phyloP scores from a whole-genome alignment of 1,140 invertebrate species.

The Choristoneura fumiferana region DNA sequence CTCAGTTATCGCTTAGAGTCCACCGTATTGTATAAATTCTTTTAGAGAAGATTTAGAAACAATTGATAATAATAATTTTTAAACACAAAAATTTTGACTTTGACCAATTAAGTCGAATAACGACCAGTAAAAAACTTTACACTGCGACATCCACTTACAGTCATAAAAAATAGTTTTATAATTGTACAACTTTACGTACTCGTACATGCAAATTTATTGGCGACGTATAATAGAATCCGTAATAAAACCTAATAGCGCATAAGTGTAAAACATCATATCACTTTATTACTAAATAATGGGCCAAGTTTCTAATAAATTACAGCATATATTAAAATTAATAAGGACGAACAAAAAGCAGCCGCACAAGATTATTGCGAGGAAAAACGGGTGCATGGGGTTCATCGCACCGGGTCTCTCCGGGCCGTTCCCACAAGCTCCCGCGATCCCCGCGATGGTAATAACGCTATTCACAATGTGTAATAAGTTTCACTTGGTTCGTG shows the following conservation, averaged over 20 bases:
- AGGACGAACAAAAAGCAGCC: conserved; percentile 50
- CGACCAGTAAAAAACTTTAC: too few relatives aligned
- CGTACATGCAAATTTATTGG: too few relatives aligned
- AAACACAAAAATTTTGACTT: too few relatives aligned
- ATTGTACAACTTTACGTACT: too few relatives aligned
- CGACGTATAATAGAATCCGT: background rate
- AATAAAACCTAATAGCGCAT: conserved; percentile 1
- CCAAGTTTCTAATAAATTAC: conserved; percentile 9
- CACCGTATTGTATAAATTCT: too few relatives aligned
- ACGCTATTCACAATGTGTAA: conserved; percentile 37
- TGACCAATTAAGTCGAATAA: too few relatives aligned
- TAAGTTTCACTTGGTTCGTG: conserved; percentile 23
- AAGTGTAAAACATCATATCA: conserved; percentile 8
- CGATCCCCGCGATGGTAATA: conserved; percentile 35
- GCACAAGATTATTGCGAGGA: conserved; percentile 35
- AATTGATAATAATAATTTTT: too few relatives aligned
- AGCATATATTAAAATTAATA: conserved; percentile 46
- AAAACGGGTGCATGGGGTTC: conserved; percentile 47
- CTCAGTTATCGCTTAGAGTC: too few relatives aligned
- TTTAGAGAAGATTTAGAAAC: too few relatives aligned
- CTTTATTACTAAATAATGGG: conserved; percentile 11
- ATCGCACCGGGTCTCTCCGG: conserved; percentile 34
- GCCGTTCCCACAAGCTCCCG: conserved; percentile 45
- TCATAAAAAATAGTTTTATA: too few relatives aligned
- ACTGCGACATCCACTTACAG: too few relatives aligned